These are phyloP conservation scores for Aethes cnicana DNA, from an alignment of 2,888 invertebrate genomes.

Conservation along the genomic window DNA sequence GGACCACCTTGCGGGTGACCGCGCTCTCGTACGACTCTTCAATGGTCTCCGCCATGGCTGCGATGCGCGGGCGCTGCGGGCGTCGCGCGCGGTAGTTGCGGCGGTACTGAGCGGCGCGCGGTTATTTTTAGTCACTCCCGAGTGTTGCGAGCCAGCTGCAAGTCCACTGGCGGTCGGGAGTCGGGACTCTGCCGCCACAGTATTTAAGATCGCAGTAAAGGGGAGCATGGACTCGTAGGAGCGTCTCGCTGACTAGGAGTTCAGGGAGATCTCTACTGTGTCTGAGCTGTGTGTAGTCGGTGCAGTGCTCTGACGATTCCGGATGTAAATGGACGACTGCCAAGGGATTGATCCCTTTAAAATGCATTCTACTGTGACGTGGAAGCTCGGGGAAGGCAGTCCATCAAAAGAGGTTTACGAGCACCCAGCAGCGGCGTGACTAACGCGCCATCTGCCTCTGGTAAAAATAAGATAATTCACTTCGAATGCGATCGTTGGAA, in stretches of 20 bases:
- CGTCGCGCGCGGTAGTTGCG: conserved; percentile 75
- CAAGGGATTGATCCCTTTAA: conserved; percentile 16
- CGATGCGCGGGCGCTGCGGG: conserved; percentile 74
- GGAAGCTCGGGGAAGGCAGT: neutral
- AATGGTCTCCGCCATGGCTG: conserved; percentile 86
- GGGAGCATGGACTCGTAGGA: conserved; percentile 36
- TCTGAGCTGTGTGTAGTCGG: neutral
- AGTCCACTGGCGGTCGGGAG: conserved; percentile 34
- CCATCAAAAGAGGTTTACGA: conserved; percentile 22
- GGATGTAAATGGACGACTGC: conserved; percentile 20
- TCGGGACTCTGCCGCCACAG: conserved; percentile 50
- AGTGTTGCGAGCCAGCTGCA: conserved; percentile 50
- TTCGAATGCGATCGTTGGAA: conserved; percentile 18
- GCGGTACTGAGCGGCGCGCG: conserved; percentile 72
- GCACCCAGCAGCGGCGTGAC: conserved; percentile 16
- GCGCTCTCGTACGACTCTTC: conserved; percentile 87
- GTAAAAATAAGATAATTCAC: conserved; percentile 27
- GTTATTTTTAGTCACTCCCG: conserved; percentile 76
- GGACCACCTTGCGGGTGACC: conserved; percentile 86
- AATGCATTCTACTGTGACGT: conserved; percentile 1
- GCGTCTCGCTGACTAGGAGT: neutral
- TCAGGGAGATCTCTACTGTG: neutral
- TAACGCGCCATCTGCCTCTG: conserved; percentile 26
- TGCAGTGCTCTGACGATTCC: neutral
- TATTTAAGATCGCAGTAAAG: conserved; percentile 37